Evolutionary conservation across 2,888 invertebrate species (phyloP), one percentile per base, ranked within the genome.

Genomic region (Lasioglossum marginatum): DNA sequence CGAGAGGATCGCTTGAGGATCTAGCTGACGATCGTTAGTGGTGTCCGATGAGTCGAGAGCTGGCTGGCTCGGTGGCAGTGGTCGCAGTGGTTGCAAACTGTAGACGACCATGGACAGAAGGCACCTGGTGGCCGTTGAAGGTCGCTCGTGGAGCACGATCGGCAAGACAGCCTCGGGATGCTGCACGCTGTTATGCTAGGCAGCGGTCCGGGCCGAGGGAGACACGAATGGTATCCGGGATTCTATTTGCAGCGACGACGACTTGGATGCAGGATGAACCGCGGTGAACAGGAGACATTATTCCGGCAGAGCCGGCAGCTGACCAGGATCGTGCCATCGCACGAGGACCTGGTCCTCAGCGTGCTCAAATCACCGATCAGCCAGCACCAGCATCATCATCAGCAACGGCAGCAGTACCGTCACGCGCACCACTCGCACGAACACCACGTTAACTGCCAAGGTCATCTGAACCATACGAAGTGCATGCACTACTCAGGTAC

Each of bases 261-360:
- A 81, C 88, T 91, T 68, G 92, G 92, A 75, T 88, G 89, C 90
- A 93, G 92, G 82, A 97, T 97, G 97, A 97, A 97, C 95, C 96
- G 96, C 85, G 96, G 96, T 87, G 97, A 97, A 93, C 96, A 97
- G 95, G 96, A 96, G 93, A 96, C 95, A 91, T 95, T 97, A 90
- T 97, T 96, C 93, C 95, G 97, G 90, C 96, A 96, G 93, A 96
- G 96, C 90, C 96, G 96, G 89, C 96, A 96, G 93, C 95, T 97
- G 85, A 96, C 93, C 79, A 89, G 92, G 81, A 92, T 94, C 87
- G 92, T 92, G 81, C 92, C 94, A 27, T 90, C 94, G 75, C 91
- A 93, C 82, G 96, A 96, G 90, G 96, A 96, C 93, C 94, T 97
- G 88, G 96, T 96, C 72, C 95, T 97, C 83, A 96, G 96, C 90